Evolutionary conservation across 2,113 vertebrate genomes (phyloP), one percentile per base, ranked within the genome.

Genomic region (Ondatra zibethicus): DNA sequence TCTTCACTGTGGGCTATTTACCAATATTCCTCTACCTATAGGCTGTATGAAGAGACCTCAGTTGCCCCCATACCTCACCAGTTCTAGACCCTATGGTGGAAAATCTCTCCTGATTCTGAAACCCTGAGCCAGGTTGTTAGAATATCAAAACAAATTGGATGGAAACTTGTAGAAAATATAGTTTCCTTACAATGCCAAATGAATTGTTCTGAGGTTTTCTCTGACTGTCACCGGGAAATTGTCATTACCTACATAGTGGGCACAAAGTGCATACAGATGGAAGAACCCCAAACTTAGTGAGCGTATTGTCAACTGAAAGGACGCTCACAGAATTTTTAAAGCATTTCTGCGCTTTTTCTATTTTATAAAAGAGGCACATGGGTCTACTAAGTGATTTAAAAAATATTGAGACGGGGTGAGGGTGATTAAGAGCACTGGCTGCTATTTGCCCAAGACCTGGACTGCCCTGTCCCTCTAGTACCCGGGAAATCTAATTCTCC

Each of bases 1-100:
- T 33, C 33, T 39, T 14, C 9, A 1, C 4, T 42, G 4, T 0
- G 36, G 2, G 27, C 5, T 4, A 1, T 4, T 36, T 12, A 27
- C 10, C 5, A 17, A 25, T 3, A 6, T 23, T 27, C 19, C 1
- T 76, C 63, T 16, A 2, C 73, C 12, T 50, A 72, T 33, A 27
- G 65, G 11, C 7, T 10, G 66, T 52, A 16, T 7, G 25, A 1
- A 8, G 45, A 6, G 36, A 45, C 87, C 7, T 12, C 3, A 58
- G 9, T 5, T 17, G 50, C 23, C 68, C 47, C 36, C 25, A 0
- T 1, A 0, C 31, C 3, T 5, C 3, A 25, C 75, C n/a, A 39
- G 3, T 0, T 17, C 14, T n/a, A 61, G 9, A 47, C 25, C 63
- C 55, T 50, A 42, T 17, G 25, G 55, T 70, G 5, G 70, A 50